Evolutionary conservation across 2,888 invertebrate genomes (phyloP), one percentile per base, ranked within the genome.

Genomic region (Blastobasis lacticolella): DNA sequence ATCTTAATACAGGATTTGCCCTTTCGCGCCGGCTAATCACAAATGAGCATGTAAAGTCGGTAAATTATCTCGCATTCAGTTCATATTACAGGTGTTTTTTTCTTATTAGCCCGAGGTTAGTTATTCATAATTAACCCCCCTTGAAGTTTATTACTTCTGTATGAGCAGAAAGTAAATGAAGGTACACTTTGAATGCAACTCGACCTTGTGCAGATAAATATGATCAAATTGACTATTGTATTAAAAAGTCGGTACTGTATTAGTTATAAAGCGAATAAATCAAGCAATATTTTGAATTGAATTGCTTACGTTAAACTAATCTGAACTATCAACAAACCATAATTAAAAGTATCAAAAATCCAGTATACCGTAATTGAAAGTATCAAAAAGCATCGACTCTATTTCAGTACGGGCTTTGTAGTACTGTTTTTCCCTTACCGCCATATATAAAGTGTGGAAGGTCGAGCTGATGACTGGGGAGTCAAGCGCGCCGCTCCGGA

Each of bases 1-100:
- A 88, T 88, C 88, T 88, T 88, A 88, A 87, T 87, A 85, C 82
- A 82, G 85, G 85, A 87, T 85, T 88, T 88, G 85, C 87, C 88
- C 86, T 88, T 88, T 88, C 88, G 87, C 88, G 84, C 88, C 88
- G 76, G 71, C 86, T 87, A 87, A 87, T 88, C 87, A 86, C 82
- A 87, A 87, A 86, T 86, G 82, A 83, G 87, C 87, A 87, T 87
- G 87, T 88, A 85, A 86, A 83, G 84, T 78, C 80, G 70, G 82
- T 88, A 85, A 87, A 87, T 87, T 87, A 87, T 85, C 81, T 84
- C 83, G 78, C 84, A 83, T 82, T 84, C 75, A 85, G 83, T 80
- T 81, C 79, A 75, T 79, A 79, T 79, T 76, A 75, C 76, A 75
- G 71, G 65, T 78, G 73, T 77, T 83, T 81, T 82, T 84, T 85